Evolutionary conservation across 1,140 invertebrate genomes (phyloP).

Genomic region (Spodoptera frugiperda): DNA sequence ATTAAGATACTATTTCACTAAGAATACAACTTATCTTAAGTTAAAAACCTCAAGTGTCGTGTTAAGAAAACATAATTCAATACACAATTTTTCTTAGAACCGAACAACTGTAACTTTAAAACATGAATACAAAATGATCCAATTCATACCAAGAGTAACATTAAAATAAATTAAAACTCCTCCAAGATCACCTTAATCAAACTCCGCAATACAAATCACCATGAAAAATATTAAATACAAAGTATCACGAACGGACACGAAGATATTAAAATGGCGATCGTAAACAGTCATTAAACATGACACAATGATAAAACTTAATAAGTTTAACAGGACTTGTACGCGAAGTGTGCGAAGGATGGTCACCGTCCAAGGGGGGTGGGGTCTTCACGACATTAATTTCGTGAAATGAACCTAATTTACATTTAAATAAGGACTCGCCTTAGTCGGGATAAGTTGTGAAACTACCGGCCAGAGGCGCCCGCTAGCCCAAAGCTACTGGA

Average conservation of each 20-base stretch:
- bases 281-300: constrained; percentile 60
- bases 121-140: constrained; percentile 4
- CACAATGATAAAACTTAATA: constrained; percentile 58
- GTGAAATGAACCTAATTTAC: constrained; percentile 95
- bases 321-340: constrained; percentile 58
- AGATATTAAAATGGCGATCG: constrained; percentile 50
- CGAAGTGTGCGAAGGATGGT: constrained; percentile 57
- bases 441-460: constrained; percentile 85
- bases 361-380: constrained; percentile 75
- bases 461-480: constrained; percentile 81
- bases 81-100: too few species aligned
- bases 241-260: constrained; percentile 32
- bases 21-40: too few species aligned
- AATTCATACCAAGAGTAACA: not conserved
- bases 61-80: too few species aligned
- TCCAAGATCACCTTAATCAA: constrained; percentile 25
- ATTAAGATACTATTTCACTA: too few species aligned
- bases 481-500: constrained; percentile 76
- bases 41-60: too few species aligned
- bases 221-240: constrained; percentile 44
- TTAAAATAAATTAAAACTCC: constrained; percentile 31
- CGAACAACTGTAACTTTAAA: not conserved
- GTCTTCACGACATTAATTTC: constrained; percentile 92
- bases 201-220: constrained; percentile 13
- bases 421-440: constrained; percentile 93